These are phyloP conservation scores for Lampris megalopsis DNA, from an alignment of 2,113 vertebrate genomes.

Conservation along the genomic window DNA sequence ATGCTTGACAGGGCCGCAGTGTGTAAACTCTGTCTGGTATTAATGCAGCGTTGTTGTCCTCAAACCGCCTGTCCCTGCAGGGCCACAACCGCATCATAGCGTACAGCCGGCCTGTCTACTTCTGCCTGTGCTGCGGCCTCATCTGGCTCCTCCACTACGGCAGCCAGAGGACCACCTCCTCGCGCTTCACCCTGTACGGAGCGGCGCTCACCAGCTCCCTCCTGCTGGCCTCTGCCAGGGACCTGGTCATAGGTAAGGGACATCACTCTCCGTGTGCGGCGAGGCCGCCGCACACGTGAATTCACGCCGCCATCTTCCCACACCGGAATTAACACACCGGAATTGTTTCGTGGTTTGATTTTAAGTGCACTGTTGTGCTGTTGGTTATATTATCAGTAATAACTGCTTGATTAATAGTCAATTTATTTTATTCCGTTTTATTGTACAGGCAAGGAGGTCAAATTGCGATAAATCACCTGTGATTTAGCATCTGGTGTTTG, in stretches of 20 bases:
- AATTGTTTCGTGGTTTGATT: no score
- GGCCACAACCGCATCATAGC: slow-evolving; percentile 99
- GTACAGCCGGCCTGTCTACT: slow-evolving; percentile 98
- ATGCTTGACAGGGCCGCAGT: not conserved
- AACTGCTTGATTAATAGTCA: not conserved
- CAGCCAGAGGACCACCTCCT: slow-evolving; percentile 87
- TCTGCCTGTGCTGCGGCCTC: slow-evolving; percentile 97
- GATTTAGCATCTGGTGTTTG: no score
- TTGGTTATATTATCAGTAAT: no score
- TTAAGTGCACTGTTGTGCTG: no score
- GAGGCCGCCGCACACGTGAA: no score
- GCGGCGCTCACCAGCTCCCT: slow-evolving; percentile 93
- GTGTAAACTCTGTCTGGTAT: not conserved
- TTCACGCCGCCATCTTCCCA: no score
- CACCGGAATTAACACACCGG: no score
- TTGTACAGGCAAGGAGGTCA: no score
- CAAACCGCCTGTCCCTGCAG: slow-evolving; percentile 70
- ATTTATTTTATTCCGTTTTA: no score
- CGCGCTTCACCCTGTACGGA: slow-evolving; percentile 92
- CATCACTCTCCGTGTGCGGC: not conserved
- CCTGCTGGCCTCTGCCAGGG: slow-evolving; percentile 92
- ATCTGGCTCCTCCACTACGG: slow-evolving; percentile 96
- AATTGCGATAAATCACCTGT: no score
- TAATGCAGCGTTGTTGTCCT: slow-evolving; percentile 8
- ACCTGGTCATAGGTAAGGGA: slow-evolving; percentile 93